Percentiles rank a stretch among this genome's conserved stretches.
Conservation (phyloP, 1,140 invertebrate species). For the Formica exsecta region DNA sequence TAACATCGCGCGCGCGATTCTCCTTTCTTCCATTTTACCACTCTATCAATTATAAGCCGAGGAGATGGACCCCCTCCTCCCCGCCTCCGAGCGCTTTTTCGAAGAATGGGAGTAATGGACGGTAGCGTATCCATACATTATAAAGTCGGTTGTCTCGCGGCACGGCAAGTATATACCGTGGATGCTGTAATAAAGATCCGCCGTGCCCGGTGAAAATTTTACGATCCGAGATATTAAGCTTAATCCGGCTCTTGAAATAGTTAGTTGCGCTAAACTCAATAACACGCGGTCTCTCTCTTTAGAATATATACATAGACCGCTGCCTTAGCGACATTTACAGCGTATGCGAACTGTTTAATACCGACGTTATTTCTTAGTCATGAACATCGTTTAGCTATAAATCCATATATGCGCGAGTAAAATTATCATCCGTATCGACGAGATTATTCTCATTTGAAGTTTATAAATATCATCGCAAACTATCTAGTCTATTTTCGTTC, state of each 20-base stretch:
- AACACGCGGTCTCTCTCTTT: neutral
- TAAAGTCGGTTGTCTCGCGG: conserved; percentile 6
- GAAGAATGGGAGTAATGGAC: conserved; percentile 37
- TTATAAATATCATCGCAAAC: neutral
- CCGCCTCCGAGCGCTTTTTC: conserved; percentile 13
- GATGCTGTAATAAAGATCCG: conserved; percentile 29
- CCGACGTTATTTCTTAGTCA: conserved; percentile 15
- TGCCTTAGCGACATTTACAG: conserved; percentile 12
- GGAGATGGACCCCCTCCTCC: conserved; percentile 19
- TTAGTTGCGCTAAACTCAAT: conserved; percentile 28
- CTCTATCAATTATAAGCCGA: conserved; percentile 81
- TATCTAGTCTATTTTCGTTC: neutral
- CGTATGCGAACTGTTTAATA: conserved; percentile 21
- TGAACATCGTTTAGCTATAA: conserved; percentile 36
- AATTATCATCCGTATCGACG: conserved; percentile 5
- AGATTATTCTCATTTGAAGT: conserved; percentile 5
- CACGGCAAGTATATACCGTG: neutral
- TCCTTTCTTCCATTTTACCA: conserved; percentile 75
- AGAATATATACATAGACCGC: neutral
- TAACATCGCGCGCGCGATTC: neutral
- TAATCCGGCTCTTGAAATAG: conserved; percentile 52
- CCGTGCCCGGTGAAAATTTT: conserved; percentile 41
- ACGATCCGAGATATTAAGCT: conserved; percentile 32
- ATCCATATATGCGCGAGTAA: neutral
- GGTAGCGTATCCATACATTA: conserved; percentile 35